A percentile compares a stretch with the other conserved stretches of the same genome.
phyloP scores from a whole-genome alignment of 2,113 vertebrate genomes.

The Caloenas nicobarica region DNA sequence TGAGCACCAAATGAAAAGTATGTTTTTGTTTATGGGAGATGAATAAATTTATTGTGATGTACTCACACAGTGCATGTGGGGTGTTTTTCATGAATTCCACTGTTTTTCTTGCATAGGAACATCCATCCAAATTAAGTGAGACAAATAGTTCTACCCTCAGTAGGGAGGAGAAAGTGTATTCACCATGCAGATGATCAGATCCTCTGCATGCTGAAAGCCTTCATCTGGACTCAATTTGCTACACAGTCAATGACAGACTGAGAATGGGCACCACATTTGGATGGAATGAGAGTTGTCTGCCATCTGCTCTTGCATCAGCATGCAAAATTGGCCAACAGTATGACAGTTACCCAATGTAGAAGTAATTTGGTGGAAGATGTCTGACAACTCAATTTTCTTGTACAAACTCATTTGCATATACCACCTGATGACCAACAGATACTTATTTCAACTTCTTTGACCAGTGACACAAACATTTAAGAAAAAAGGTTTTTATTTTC shows the following conservation, averaged over 20 bases:
- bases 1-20: neutral
- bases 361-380: neutral
- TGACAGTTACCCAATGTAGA: neutral
- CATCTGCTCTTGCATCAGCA: neutral
- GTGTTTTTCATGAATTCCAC: neutral
- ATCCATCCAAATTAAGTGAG: neutral
- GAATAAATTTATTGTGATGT: neutral
- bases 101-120: rapidly evolving
- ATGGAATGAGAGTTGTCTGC: neutral
- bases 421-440: rapidly evolving
- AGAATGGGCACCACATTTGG: neutral
- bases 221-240: neutral
- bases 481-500: neutral
- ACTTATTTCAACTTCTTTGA: neutral
- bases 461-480: neutral
- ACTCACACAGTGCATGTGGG: neutral
- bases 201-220: neutral
- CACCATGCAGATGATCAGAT: neutral
- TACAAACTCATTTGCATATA: neutral
- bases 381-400: neutral
- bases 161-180: neutral
- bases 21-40: neutral
- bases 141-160: neutral
- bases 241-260: neutral
- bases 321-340: neutral